These are phyloP conservation scores for Chloroceryle aenea DNA, from an alignment of 2,113 vertebrate species.

Conservation along the genomic window DNA sequence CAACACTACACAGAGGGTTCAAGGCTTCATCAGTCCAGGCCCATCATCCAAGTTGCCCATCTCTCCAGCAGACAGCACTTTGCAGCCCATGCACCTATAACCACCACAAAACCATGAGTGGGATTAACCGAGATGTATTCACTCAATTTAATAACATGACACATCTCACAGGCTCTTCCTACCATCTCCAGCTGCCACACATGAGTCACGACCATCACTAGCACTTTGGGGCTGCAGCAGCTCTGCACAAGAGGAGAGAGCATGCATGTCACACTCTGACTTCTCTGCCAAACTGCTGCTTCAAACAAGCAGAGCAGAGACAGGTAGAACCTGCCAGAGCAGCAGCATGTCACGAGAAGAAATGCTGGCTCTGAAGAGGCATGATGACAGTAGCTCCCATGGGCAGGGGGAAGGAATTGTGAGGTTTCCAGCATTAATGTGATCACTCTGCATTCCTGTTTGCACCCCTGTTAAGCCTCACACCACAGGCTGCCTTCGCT, in stretches of 20 bases:
- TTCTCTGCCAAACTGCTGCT: background rate
- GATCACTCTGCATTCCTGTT: background rate
- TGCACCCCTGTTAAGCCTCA: background rate
- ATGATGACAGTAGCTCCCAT: slow-evolving; percentile 24
- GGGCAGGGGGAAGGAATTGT: slow-evolving; percentile 4
- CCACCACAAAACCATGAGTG: background rate
- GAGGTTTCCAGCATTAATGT: background rate
- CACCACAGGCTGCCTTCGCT: background rate
- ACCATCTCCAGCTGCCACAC: rapidly evolving
- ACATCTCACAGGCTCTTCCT: background rate
- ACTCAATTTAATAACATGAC: background rate
- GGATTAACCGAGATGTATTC: background rate
- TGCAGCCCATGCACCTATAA: background rate
- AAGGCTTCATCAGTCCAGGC: background rate
- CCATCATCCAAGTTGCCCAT: rapidly evolving
- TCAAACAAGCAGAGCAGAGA: background rate
- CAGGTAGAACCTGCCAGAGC: background rate
- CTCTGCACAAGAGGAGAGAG: background rate
- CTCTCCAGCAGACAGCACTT: background rate
- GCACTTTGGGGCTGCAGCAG: background rate
- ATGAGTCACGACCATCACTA: background rate
- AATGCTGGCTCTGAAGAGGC: background rate
- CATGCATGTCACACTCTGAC: rapidly evolving
- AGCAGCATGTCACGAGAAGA: background rate
- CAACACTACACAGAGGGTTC: background rate